Evolutionary conservation across 2,113 vertebrate genomes (phyloP).

Genomic region (Entosphenus tridentatus): DNA sequence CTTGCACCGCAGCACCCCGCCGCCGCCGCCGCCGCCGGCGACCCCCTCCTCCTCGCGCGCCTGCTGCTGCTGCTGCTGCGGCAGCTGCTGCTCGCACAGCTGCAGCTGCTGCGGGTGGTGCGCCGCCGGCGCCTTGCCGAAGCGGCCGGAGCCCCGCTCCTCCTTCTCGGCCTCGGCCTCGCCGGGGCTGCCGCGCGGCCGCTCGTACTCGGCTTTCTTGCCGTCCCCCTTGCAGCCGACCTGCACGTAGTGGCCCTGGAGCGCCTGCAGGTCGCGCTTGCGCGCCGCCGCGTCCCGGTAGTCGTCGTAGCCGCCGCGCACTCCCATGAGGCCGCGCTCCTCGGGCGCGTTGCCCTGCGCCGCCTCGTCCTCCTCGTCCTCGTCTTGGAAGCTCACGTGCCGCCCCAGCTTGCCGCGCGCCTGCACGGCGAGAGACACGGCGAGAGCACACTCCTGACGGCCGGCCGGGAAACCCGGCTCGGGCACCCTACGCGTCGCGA

Average conservation of each 20-base stretch:
- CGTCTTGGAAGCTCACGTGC: too few relatives aligned
- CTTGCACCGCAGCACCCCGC: conserved; percentile 38
- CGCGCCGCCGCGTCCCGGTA: conserved; percentile 68
- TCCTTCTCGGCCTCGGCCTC: conserved; percentile 39
- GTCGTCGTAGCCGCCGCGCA: conserved; percentile 67
- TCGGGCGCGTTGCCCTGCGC: conserved; percentile 90
- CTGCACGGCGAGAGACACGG: too few relatives aligned
- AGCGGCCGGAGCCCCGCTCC: conserved; percentile 22
- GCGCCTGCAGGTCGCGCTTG: conserved; percentile 40
- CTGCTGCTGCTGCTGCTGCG: conserved; percentile 8
- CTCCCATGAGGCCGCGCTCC: conserved; percentile 36
- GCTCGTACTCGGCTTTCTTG: conserved; percentile 41
- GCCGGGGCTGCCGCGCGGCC: conserved; percentile 60
- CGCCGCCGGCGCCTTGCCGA: too few relatives aligned
- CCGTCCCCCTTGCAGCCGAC: conserved; percentile 56
- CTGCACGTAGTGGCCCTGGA: conserved; percentile 46
- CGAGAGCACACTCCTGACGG: too few relatives aligned
- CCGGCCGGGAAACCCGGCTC: too few relatives aligned
- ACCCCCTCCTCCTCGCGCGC: background rate
- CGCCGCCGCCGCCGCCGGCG: conserved; percentile 10
- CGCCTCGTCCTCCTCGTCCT: conserved; percentile 71
- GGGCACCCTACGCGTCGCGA: too few relatives aligned
- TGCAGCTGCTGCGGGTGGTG: background rate
- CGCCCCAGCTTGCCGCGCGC: too few relatives aligned
- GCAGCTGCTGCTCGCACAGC: background rate